phyloP scores from a whole-genome alignment of 2,888 invertebrate species.

The Cheilosia soror region DNA sequence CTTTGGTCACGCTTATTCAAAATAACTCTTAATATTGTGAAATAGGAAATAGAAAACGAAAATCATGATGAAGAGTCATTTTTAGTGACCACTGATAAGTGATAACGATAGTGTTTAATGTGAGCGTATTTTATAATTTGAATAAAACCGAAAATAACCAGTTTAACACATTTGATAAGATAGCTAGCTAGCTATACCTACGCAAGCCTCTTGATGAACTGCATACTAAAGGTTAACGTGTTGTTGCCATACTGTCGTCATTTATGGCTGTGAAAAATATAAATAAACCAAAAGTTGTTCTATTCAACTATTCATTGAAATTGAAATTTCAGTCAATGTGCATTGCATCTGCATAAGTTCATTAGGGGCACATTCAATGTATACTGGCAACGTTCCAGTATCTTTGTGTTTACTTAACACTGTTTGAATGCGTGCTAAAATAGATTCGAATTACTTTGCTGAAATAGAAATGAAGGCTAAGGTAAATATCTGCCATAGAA shows the following conservation, averaged over 20 bases:
- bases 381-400: slow-evolving; percentile 2
- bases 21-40: not conserved
- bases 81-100: slow-evolving; percentile 12
- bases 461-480: slow-evolving; percentile 47
- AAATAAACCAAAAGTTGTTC: slow-evolving; percentile 4
- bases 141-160: slow-evolving; percentile 5
- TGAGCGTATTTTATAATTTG: not conserved
- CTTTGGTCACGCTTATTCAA: too few species aligned
- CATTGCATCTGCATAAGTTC: slow-evolving; percentile 60
- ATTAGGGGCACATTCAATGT: slow-evolving; percentile 31
- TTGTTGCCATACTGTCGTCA: slow-evolving; percentile 18
- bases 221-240: slow-evolving; percentile 19
- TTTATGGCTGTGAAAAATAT: slow-evolving; percentile 3
- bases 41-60: not conserved
- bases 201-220: not conserved
- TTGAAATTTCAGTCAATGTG: slow-evolving; percentile 45
- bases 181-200: too few species aligned
- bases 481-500: not conserved
- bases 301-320: slow-evolving; percentile 38
- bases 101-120: slow-evolving; percentile 1
- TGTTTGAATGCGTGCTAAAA: slow-evolving; percentile 33
- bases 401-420: not conserved
- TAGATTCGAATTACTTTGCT: slow-evolving; percentile 42
- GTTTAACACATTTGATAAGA: slow-evolving; percentile 3
- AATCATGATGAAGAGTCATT: slow-evolving; percentile 11